Evolutionary conservation across 2,113 vertebrate genomes (phyloP).

Genomic region (Pteruthius melanotis): DNA sequence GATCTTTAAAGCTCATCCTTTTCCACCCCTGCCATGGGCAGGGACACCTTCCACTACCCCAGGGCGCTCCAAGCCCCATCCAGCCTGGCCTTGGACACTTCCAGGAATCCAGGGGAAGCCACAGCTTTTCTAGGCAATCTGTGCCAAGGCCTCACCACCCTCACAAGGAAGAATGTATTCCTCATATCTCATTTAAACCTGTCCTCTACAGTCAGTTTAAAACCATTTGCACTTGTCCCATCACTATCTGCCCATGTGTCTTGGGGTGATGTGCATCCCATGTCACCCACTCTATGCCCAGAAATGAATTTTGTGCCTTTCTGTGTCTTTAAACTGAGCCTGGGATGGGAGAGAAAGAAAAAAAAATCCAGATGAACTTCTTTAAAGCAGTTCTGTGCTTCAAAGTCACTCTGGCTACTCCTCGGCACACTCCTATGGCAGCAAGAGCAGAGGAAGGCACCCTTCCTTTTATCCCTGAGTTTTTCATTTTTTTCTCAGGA

Average conservation of each 20-base stretch:
- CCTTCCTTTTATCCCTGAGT: no score
- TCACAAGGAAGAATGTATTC: not conserved
- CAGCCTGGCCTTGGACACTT: not conserved
- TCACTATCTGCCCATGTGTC: not conserved
- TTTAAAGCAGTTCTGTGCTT: no score
- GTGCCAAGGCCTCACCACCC: not conserved
- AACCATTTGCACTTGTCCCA: not conserved
- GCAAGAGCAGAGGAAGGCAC: no score
- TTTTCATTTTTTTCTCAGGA: no score
- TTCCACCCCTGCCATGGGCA: not conserved
- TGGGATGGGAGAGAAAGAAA: no score
- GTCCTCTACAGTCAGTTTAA: not conserved
- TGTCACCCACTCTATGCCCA: no score
- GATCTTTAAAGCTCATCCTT: accelerated
- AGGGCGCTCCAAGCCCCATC: accelerated
- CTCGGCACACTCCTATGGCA: no score
- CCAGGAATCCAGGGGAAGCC: not conserved
- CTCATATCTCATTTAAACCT: not conserved
- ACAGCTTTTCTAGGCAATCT: not conserved
- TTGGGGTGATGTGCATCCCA: no score
- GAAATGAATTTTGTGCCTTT: no score
- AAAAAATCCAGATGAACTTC: no score
- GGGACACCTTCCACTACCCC: not conserved
- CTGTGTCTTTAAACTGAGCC: no score
- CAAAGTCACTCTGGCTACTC: no score